Conservation (phyloP, 2,797 vertebrate genomes). For the Cuniculus paca region DNA sequence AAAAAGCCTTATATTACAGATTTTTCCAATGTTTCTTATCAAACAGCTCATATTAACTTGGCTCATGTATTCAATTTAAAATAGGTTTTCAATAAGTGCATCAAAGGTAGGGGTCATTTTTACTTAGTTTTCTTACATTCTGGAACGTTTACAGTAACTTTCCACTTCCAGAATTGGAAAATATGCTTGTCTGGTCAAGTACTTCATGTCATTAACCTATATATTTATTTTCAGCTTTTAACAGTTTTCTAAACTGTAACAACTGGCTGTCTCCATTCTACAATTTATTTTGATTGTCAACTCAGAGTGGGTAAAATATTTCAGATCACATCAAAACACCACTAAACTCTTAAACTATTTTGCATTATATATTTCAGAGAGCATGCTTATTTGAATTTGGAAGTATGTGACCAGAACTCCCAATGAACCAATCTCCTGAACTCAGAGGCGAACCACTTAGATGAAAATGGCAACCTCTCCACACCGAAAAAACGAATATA, state of each 20-base stretch:
- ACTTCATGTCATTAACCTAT: constrained; percentile 42
- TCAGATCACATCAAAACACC: constrained; percentile 38
- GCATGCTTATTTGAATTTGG: constrained; percentile 43
- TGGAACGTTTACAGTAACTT: constrained; percentile 60
- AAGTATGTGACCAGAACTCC: background rate
- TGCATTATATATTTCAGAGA: background rate
- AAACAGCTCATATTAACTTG: constrained; percentile 87
- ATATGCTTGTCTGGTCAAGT: constrained; percentile 43
- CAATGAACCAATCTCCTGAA: background rate
- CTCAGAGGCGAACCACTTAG: background rate
- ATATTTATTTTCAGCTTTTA: constrained; percentile 47
- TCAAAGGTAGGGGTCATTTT: constrained; percentile 85
- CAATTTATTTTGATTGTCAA: constrained; percentile 65
- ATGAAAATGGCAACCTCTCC: background rate
- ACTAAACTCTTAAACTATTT: background rate
- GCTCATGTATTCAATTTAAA: constrained; percentile 86
- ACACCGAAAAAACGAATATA: background rate
- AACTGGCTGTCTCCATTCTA: background rate
- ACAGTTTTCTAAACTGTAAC: background rate
- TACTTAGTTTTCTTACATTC: constrained; percentile 35
- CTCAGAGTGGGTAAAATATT: background rate
- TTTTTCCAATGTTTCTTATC: constrained; percentile 90
- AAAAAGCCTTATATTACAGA: constrained; percentile 88
- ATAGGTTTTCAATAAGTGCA: constrained; percentile 86
- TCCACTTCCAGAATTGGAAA: constrained; percentile 62